phyloP scores from a whole-genome alignment of 2,888 invertebrate species.

The Scaptodrosophila latifasciaeformis region DNA sequence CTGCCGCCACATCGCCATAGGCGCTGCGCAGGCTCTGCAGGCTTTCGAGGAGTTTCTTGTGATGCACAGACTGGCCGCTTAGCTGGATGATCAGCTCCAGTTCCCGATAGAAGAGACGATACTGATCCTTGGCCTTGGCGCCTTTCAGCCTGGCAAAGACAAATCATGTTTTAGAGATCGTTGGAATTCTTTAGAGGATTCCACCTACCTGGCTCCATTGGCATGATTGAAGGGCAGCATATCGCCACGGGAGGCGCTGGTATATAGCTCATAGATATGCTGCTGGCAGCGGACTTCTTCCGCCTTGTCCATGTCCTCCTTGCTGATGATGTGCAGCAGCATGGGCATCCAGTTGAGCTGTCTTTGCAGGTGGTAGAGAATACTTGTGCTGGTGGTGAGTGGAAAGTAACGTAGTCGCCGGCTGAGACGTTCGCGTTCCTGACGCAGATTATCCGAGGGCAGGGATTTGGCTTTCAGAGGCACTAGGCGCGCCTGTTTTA shows the following conservation, averaged over 20 bases:
- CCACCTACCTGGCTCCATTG: slow-evolving; percentile 75
- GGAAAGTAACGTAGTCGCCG: slow-evolving; percentile 91
- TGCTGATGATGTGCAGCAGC: slow-evolving; percentile 85
- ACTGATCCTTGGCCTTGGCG: slow-evolving; percentile 88
- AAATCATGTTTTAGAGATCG: not conserved
- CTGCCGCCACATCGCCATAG: slow-evolving; percentile 76
- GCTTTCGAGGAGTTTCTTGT: slow-evolving; percentile 86
- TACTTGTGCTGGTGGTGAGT: slow-evolving; percentile 90
- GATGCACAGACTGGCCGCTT: slow-evolving; percentile 86
- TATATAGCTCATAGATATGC: slow-evolving; percentile 86
- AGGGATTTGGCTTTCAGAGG: slow-evolving; percentile 79
- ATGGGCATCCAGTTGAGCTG: slow-evolving; percentile 90
- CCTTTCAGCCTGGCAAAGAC: slow-evolving; percentile 67
- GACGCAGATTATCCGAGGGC: slow-evolving; percentile 75
- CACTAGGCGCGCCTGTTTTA: slow-evolving; percentile 87
- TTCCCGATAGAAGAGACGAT: slow-evolving; percentile 92
- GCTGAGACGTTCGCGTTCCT: slow-evolving; percentile 82
- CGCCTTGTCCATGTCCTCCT: slow-evolving; percentile 88
- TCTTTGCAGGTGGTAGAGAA: slow-evolving; percentile 87
- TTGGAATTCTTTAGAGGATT: not conserved
- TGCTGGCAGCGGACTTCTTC: slow-evolving; percentile 91
- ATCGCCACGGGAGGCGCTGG: slow-evolving; percentile 89
- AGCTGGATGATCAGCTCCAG: slow-evolving; percentile 88
- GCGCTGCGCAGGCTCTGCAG: slow-evolving; percentile 79
- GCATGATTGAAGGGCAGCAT: slow-evolving; percentile 82